These are phyloP conservation scores for Sycophaga agraensis DNA, from an alignment of 1,140 invertebrate species.

Conservation along the genomic window DNA sequence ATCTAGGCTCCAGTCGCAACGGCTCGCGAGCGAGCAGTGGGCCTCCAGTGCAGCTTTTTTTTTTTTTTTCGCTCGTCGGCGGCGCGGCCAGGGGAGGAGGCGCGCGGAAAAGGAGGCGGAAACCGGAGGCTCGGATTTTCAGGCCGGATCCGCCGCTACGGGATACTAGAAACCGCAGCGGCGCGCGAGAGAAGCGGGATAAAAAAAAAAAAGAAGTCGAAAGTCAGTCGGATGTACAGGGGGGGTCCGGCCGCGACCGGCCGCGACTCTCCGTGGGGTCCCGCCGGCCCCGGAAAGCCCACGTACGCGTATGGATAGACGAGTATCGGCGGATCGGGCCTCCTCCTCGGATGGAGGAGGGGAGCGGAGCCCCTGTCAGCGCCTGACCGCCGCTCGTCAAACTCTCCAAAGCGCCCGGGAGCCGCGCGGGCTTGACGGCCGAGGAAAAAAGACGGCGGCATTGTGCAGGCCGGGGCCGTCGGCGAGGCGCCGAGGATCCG, in stretches of 20 bases:
- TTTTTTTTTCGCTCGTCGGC: not conserved
- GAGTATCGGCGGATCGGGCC: not conserved
- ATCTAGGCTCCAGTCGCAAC: constrained; percentile 2
- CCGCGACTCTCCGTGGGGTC: too few species aligned
- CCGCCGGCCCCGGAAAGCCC: too few species aligned
- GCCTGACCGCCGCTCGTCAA: constrained; percentile 18
- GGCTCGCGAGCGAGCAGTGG: not conserved
- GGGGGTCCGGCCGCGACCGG: too few species aligned
- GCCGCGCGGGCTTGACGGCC: not conserved
- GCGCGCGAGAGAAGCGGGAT: constrained; percentile 1
- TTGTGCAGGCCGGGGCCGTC: not conserved
- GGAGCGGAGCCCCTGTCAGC: constrained; percentile 28
- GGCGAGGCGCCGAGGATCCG: not conserved
- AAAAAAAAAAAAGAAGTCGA: constrained; percentile 28
- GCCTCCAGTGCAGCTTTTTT: constrained; percentile 7
- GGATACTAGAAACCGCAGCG: constrained; percentile 13
- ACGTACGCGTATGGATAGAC: too few species aligned
- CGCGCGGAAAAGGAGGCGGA: constrained; percentile 15
- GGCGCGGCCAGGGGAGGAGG: not conserved
- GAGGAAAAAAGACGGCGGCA: constrained; percentile 21
- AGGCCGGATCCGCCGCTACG: constrained; percentile 11
- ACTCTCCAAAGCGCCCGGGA: not conserved
- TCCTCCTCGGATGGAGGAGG: constrained; percentile 25
- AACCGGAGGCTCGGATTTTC: constrained; percentile 22
- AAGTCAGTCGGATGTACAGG: too few species aligned